Evolutionary conservation across 2,113 vertebrate genomes (phyloP).

Genomic region (Microtus pennsylvanicus): DNA sequence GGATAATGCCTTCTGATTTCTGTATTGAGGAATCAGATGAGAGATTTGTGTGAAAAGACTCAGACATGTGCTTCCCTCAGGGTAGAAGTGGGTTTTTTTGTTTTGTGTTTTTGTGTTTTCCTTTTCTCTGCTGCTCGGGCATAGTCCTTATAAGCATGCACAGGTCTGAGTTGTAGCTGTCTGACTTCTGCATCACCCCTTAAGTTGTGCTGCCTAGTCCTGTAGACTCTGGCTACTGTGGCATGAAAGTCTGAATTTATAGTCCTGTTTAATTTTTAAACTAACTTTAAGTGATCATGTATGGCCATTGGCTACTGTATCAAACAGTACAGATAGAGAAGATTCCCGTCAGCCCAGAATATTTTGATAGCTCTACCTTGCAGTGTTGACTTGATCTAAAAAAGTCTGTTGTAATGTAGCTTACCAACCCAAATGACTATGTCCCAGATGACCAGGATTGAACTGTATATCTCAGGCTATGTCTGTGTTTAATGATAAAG

Average conservation of each 20-base stretch:
- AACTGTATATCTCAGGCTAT: conserved; percentile 13
- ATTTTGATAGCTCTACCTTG: conserved; percentile 18
- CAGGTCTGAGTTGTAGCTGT: neutral
- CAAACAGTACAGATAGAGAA: neutral
- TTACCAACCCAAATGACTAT: neutral
- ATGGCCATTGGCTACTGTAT: neutral
- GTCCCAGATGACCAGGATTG: neutral
- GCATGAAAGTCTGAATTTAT: neutral
- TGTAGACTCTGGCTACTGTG: neutral
- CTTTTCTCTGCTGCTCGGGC: neutral
- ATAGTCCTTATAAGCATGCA: neutral
- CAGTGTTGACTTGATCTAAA: conserved; percentile 4
- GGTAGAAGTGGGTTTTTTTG: neutral
- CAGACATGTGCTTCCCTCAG: conserved; percentile 5
- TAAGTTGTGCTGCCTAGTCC: neutral
- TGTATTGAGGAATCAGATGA: neutral
- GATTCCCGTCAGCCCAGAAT: neutral
- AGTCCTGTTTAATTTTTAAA: neutral
- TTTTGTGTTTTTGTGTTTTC: neutral
- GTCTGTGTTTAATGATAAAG: neutral
- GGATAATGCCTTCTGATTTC: neutral
- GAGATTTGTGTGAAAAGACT: conserved; percentile 9
- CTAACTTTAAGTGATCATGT: conserved; percentile 1
- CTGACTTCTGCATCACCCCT: neutral
- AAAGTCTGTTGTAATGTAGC: neutral